A percentile compares a stretch with the other conserved stretches of the same genome.
These are phyloP conservation scores for rat (Rattus norvegicus) DNA, from an alignment of 2,113 vertebrate species.

Conservation along the genomic window GRCr8 NC_086027.1:117406501-117407000, in stretches of 20 bases:
- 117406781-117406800: not conserved
- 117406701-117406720: not conserved
- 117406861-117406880: not conserved
- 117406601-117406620: not conserved
- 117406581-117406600: not conserved
- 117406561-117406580: not conserved
- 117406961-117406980: not conserved
- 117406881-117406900: not conserved
- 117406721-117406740: not conserved
- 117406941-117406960: no score
- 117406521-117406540: not conserved
- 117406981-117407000: not conserved
- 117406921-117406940: not conserved
- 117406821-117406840: not conserved
- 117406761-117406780: not conserved
- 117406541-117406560: not conserved
- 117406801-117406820: not conserved
- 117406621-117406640: not conserved
- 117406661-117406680: not conserved
- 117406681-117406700: not conserved
- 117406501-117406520: not conserved
- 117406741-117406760: not conserved
- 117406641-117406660: not conserved
- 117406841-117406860: not conserved
- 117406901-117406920: not conserved